Base-by-base conservation (phyloP, 1,140 invertebrate genomes). In the Drosophila pruinosa region DNA sequence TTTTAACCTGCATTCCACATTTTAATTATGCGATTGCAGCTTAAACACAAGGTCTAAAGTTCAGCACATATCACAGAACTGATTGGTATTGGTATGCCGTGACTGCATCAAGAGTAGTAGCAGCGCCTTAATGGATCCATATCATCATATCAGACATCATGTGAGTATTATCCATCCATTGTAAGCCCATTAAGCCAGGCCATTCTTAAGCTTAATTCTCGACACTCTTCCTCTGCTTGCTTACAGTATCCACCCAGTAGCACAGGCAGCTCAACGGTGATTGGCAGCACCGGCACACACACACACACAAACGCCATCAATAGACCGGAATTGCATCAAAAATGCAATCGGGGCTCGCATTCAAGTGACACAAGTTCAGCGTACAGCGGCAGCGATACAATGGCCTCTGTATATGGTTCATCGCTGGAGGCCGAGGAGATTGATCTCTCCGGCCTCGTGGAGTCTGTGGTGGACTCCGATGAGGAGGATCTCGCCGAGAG, bases 381-480 rank as follows among this genome's bases (percentile, higher is more conserved):
- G 38, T 98, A 98, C 91, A 98, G 97, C 81, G 98, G 97, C 24
- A 98, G 97, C 50, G 97, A 99, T 93, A 98, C 97, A 68, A 98
- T 99, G 97, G 97, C 97, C 81, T 97, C 96, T 47, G 96, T 96
- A 48, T 96, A 97, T 90, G 95, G 95, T 75, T 96, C 95, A 3
- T 95, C 97, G 59, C 93, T 96, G 71, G 96, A 97, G 92, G 95
- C 95, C 39, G 96, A 98, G 78, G 97, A 98, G 90, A 95, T 98
- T 26, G 98, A 99, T 92, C 93, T 98, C 12, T 96, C 96, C 19
- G 97, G 98, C 26, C 94, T 99, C 43, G 95, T 97, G 1, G 98
- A 99, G 92, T 98, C 97, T 61, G 95, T 97, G 63, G 98, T 99
- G 0, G 98, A 99, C 92, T 98, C 96, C 39, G 97, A 98, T 91